Evolutionary conservation across 2,888 invertebrate genomes (phyloP), one percentile per base, ranked within the genome.

Genomic region (Pachymerium ferrugineum): DNA sequence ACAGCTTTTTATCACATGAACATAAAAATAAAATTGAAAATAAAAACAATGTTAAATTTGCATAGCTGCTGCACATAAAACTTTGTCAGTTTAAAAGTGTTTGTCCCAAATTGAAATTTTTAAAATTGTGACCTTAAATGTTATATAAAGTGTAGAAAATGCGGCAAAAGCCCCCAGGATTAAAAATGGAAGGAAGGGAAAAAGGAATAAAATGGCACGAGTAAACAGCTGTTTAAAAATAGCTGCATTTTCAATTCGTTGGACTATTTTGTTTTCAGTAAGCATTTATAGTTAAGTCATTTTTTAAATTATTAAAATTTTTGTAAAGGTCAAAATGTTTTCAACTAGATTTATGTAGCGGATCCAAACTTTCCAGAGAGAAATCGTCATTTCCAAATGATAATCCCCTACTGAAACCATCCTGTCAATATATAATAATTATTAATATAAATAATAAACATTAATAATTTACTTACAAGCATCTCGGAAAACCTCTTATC

Each of bases 341-440:
- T 68, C 67, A 19, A 25, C 68, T 30, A 35, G 8, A 67, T 19
- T 78, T 80, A 78, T 90, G 89, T 80, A 96, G 85, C 76, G 96
- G 96, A 86, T 96, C 96, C 83, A 96, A 87, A 84, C 93, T 94
- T 82, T 94, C 95, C 84, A 96, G 85, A 78, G 93, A 92, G 85
- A 97, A 97, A 85, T 96, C 95, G 83, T 95, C 95, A 81, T 92
- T 91, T 80, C 92, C 93, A 84, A 94, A 91, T 77, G 90, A 88
- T 80, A 93, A 86, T 78, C 93, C 93, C 84, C 91, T 87, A 84
- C 90, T 92, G 84, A 94, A 93, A 78, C 93, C 93, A 85, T 90
- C 93, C 94, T 95, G 30, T 33, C 8, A 35, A 70, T 54, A 1
- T n/a, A 54, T 22, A 5, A 42, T 42, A 8, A 4, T 4, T 42